Evolutionary conservation across 1,140 invertebrate species (phyloP), one percentile per base, ranked within the genome.

Genomic region (Pogonognathellus flavescens): DNA sequence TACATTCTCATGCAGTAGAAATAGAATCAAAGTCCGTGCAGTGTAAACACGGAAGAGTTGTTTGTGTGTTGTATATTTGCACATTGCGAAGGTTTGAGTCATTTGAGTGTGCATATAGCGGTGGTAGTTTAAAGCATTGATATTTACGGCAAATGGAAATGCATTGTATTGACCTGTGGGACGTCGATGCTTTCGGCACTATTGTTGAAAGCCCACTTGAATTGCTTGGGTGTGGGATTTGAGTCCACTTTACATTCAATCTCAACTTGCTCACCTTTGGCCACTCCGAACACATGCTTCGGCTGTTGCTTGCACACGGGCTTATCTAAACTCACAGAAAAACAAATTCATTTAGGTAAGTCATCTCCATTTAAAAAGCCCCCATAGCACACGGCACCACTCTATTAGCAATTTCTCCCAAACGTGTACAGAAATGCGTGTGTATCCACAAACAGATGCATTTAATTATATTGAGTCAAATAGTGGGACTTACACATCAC

Each of bases 181-280:
- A 96, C 94, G 89, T 96, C 95, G 81, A 94, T 93, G 84, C 93
- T 94, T 88, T 96, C 94, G 14, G 95, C 94, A 4, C 95, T 96
- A 90, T 96, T 96, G 91, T 97, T 97, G 90, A 97, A 96, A 49
- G 95, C 94, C 96, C 96, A 97, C 86, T 95, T 94, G 90, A 97
- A 97, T 83, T 92, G 94, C 86, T 95, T 93, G 20, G 95, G 95
- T 14, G 94, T 92, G 16, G 96, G 96, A 91, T 95, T 96, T 14
- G 96, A 94, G 88, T 97, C 95, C 16, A 97, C 96, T 91, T 95
- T 94, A 90, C 96, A 98, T 81, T 94, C 91, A 66, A 97, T 93
- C 88, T 93, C 93, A 0, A 94, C 95, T 49, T 94, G 93, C 90
- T 97, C 96, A 89, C 95, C 94, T 76, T 95, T 92, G 0, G 95